phyloP scores from a whole-genome alignment of 2,113 vertebrate species.

The Tauraco erythrolophus region DNA sequence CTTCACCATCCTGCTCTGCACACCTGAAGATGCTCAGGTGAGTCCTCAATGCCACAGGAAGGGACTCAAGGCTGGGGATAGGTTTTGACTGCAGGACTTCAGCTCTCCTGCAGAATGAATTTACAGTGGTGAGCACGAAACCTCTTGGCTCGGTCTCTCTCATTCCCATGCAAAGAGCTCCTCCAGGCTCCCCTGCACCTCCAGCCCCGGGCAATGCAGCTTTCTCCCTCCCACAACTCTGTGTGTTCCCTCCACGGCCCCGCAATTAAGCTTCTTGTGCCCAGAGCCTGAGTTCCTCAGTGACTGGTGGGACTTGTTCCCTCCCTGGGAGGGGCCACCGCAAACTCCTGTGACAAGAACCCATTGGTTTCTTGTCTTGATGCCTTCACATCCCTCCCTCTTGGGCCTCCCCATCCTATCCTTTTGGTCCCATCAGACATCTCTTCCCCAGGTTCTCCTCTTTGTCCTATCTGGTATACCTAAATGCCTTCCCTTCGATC shows the following conservation, averaged over 20 bases:
- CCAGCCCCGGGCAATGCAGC: background rate
- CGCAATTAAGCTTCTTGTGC: no score
- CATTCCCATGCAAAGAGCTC: background rate
- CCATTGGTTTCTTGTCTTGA: no score
- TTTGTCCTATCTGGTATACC: rapidly evolving
- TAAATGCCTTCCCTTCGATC: background rate
- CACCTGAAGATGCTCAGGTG: background rate
- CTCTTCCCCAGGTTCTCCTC: background rate
- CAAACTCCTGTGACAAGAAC: background rate
- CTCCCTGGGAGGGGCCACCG: background rate
- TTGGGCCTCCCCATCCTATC: no score
- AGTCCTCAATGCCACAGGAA: background rate
- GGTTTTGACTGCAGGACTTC: background rate
- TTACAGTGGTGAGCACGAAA: background rate
- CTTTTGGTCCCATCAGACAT: background rate
- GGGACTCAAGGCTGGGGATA: background rate
- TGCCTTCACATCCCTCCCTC: background rate
- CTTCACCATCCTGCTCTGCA: background rate
- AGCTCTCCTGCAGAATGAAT: background rate
- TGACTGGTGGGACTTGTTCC: no score
- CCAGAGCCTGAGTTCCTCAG: background rate
- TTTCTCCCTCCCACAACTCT: background rate
- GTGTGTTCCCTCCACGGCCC: no score
- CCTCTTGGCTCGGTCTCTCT: background rate
- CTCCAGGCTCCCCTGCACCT: background rate